Evolutionary conservation across 2,888 invertebrate species (phyloP), one percentile per base, ranked within the genome.

Genomic region (Plemyria rubiginata): DNA sequence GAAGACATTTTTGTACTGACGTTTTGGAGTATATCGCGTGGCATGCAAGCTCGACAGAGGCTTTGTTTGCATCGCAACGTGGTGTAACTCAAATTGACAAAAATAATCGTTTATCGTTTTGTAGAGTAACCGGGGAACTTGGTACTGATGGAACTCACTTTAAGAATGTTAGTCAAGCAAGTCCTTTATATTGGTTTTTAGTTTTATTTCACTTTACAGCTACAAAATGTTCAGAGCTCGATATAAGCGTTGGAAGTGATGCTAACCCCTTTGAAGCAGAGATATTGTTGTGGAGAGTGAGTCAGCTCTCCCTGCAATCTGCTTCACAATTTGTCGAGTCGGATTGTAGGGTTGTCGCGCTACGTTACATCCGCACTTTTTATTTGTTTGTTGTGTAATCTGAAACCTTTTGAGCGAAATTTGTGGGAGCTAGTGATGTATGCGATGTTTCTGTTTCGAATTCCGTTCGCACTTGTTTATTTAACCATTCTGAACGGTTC

Each of bases 381-480:
- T 74, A 73, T 77, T 77, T 76, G 75, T 79, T 80, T 76, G 74
- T 75, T 76, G 72, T 76, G 77, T 75, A 78, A 80, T 77, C 72
- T 60, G 71, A 75, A 75, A 61, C 72, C 70, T 66, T 70, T 65
- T 73, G 65, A 70, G 62, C 70, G 55, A 70, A 73, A 73, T 72
- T 70, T 72, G 72, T 67, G 68, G 71, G 67, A 66, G 59, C 68
- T 68, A 72, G 68, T 74, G 74, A 79, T 76, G 67, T 76, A 72
- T 67, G 68, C 60, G 63, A 66, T 65, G 59, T 75, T 68, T 66
- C 65, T 71, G 62, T 66, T 56, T 56, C 65, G 57, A 63, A 62
- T 62, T 54, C 52, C 62, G 55, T 62, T 67, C 49, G 54, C 55
- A 50, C 51, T 54, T 52, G 56, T 58, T 46, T 66, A 65, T 60